Conservation (phyloP, 2,113 vertebrate genomes). For the Dromaius novaehollandiae region DNA sequence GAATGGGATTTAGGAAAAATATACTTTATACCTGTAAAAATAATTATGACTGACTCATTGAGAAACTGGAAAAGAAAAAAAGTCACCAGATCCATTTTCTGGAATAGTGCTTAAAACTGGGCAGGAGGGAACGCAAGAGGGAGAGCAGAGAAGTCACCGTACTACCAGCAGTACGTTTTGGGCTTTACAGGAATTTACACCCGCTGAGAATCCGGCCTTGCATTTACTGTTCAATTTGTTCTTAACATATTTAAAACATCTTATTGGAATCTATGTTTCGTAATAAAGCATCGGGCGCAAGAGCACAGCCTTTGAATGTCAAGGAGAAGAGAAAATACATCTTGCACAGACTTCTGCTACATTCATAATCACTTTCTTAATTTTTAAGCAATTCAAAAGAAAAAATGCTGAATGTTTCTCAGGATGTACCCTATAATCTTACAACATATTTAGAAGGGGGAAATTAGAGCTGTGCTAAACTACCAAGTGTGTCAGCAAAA, state of each 20-base stretch:
- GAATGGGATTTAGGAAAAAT: background rate
- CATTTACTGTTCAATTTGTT: background rate
- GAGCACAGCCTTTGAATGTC: background rate
- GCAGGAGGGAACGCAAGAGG: background rate
- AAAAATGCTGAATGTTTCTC: conserved; percentile 56
- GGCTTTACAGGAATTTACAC: background rate
- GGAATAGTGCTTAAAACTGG: background rate
- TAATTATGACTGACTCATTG: background rate
- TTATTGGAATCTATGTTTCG: conserved; percentile 1
- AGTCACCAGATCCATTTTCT: background rate
- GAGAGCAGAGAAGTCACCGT: background rate
- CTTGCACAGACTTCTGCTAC: background rate
- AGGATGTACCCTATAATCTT: conserved; percentile 67
- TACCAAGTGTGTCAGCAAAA: conserved; percentile 66
- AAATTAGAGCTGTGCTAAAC: conserved; percentile 61
- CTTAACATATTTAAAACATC: conserved; percentile 14
- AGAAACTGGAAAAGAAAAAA: background rate
- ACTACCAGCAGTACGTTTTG: fast-evolving
- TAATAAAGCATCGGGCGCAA: conserved; percentile 11
- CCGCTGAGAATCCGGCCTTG: background rate
- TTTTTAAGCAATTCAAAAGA: conserved; percentile 59
- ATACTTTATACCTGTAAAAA: fast-evolving
- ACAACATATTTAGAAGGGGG: conserved; percentile 68
- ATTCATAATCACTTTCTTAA: conserved; percentile 53
- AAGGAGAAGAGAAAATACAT: background rate